Evolutionary conservation across 2,888 invertebrate species (phyloP), one percentile per base, ranked within the genome.

Genomic region (Hydrotaea cyrtoneurina): DNA sequence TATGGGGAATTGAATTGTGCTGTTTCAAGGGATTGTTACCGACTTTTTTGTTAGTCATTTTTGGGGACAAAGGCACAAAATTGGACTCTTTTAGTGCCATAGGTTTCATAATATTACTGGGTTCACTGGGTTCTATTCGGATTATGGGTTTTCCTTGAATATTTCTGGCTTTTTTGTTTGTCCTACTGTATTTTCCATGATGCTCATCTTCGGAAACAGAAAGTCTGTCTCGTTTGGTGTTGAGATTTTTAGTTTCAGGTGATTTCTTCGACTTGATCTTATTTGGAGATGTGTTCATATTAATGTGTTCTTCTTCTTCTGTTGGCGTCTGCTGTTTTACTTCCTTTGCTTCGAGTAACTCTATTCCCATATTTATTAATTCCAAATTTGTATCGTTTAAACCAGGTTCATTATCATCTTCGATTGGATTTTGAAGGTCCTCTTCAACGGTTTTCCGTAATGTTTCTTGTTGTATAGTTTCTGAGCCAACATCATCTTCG

Each of bases 121-220:
- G 46, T 2, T 31, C n/a, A 53, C 10, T 5, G 15, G 55, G 57
- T 17, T 57, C n/a, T 21, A 7, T 0, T 5, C 15, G 19, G 3
- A 19, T 11, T 0, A 46, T 11, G 13, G 55, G 11, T 74, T 69
- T 62, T 10, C 10, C 7, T 8, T 7, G 43, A 15, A 11, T 73
- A 39, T 3, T 8, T 55, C 13, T 78, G 15, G 75, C 75, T 59
- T 78, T 78, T 43, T 64, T 8, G 64, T 80, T 80, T 13, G 80
- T 78, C 72, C 66, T 75, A 15, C 46, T 46, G 11, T 19, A 69
- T 46, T 69, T 66, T 23, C 23, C 69, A 8, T 66, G 1, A 66
- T 39, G 46, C 2, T 13, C 15, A 11, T 66, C 66, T 39, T 15
- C 26, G 15, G 1, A 15, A 26, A 8, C 15, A 15, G 23, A 10